These are phyloP conservation scores for Rotaria magnacalcarata DNA, from an alignment of 2,888 invertebrate genomes.

Conservation along the genomic window DNA sequence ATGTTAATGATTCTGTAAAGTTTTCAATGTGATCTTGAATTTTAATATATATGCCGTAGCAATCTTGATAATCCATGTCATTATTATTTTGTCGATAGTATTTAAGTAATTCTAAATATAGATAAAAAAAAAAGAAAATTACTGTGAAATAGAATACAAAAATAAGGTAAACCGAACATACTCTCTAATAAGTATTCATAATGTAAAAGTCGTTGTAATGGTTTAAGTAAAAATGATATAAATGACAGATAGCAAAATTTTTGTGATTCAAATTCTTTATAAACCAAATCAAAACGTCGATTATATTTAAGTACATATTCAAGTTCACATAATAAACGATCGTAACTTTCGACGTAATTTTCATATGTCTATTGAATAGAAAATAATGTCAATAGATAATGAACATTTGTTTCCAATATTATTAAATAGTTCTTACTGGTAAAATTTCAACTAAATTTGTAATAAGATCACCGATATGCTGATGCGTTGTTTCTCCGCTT, in stretches of 20 bases:
- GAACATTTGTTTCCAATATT: neutral
- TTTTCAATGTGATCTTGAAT: conserved; percentile 30
- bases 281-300: conserved; percentile 68
- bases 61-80: conserved; percentile 16
- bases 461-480: conserved; percentile 39
- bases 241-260: conserved; percentile 81
- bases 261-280: conserved; percentile 73
- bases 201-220: conserved; percentile 76
- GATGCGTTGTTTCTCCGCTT: conserved; percentile 70
- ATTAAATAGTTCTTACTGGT: neutral
- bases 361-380: conserved; percentile 56
- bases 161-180: conserved; percentile 59
- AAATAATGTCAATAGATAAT: neutral
- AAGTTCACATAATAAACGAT: conserved; percentile 72
- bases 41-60: conserved; percentile 30
- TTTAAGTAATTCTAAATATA: conserved; percentile 28
- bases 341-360: conserved; percentile 67
- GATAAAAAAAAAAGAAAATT: no score
- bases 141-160: neutral
- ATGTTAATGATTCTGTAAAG: conserved; percentile 3
- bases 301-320: conserved; percentile 73
- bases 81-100: conserved; percentile 26
- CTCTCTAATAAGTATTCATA: conserved; percentile 74
- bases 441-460: conserved; percentile 14
- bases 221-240: conserved; percentile 74